Base-by-base conservation (phyloP, 2,113 vertebrate species). In the Indicator indicator region DNA sequence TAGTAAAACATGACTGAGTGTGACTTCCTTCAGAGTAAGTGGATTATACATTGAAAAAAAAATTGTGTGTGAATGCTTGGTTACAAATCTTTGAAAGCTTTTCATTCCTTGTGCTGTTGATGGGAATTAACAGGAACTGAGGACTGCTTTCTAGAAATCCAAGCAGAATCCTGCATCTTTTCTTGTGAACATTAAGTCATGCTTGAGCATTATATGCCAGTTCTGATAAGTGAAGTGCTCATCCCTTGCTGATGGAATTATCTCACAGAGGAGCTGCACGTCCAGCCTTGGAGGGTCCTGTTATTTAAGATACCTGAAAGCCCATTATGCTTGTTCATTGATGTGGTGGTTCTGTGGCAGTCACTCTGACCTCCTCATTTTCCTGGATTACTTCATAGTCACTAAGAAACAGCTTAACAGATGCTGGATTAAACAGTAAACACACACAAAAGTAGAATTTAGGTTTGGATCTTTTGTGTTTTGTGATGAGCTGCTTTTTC, bases 281-380 rank as follows among this genome's bases (percentile, higher is more conserved):
- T 82, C 64, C 55, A 75, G 55, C 63, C 63, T 82, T 69, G 50
- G 68, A 94, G 63, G 63, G 63, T 82, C 81, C 44, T 92, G 70
- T 56, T 95, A 54, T 82, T 94, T 94, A 70, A 90, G 74, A 76
- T 90, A 95, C 74, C 77, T 84, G 70, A 78, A 78, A 90, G 54
- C 64, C 62, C 70, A 84, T 95, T 78, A 64, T 82, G 38, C 50
- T 58, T 56, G 24, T 83, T 88, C 65, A 72, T 63, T 93, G 74
- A 55, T 88, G 63, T 84, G 63, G 70, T 65, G 36, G 30, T 75
- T 93, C 40, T 79, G 74, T 67, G 67, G 19, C 81, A 90, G 20
- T 48, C 60, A 48, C 62, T 76, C 63, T 76, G 91, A 86, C 78
- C 36, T 86, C 89, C 74, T 73, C 36, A 62, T 90, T 93, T 87